Evolutionary conservation across 1,140 invertebrate genomes (phyloP), one percentile per base, ranked within the genome.

Genomic region (Leptinotarsa lineolata): DNA sequence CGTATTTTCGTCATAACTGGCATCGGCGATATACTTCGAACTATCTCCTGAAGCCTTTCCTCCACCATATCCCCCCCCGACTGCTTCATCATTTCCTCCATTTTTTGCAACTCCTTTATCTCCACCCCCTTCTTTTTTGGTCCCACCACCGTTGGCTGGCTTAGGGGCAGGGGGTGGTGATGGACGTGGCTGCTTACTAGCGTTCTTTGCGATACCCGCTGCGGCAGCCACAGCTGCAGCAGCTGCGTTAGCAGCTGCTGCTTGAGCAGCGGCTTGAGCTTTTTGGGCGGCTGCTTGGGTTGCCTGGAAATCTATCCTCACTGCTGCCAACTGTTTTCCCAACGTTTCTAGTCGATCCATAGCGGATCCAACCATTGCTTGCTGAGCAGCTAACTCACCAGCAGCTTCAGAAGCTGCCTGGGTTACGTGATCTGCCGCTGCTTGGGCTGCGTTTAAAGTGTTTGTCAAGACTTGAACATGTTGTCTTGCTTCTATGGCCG

Each of bases 351-450:
- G 84, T 46, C 89, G 80, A 60, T 90, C 89, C 54, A 90, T 87
- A 0, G 90, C 90, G 5, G 90, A 86, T 4, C 90, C 90, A 2
- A 92, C 89, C 91, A 92, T 92, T 2, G 89, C 88, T n/a, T 89
- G 90, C 78, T 91, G 90, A 0, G 90, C 89, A 0, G 90, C 91
- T 3, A 91, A 81, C 82, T 92, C 90, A 6, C 90, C 90, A 0
- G 90, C 88, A 1, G 91, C 88, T 78, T 91, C 90, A 0, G 88
- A 87, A 0, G 90, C 90, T 3, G 90, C 90, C 77, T 89, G 87
- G 21, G 87, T 86, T 1, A 91, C 89, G 74, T 91, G 90, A 24
- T 92, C 89, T 2, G 88, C 86, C 5, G 90, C 91, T 0, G 89
- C 88, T 81, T 91, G 90, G 0, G 91, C 91, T 3, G 90, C 89